Conservation (phyloP, 2,113 vertebrate species). For the Colossoma macropomum region DNA sequence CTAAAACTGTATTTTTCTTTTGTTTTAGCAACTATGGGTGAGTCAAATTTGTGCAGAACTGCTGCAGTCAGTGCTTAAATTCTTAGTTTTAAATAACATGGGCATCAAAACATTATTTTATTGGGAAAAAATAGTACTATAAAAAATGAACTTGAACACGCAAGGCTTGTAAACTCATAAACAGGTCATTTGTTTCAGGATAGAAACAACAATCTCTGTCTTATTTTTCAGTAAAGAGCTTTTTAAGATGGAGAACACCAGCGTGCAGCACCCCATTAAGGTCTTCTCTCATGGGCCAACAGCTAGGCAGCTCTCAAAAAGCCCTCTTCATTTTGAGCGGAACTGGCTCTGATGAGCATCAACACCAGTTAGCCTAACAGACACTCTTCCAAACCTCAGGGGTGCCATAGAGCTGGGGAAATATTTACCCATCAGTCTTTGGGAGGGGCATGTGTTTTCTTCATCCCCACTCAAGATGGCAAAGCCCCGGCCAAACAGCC, state of each 20-base stretch:
- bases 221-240: too few species aligned
- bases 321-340: slow-evolving; percentile 62
- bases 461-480: slow-evolving; percentile 47
- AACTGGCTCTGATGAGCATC: slow-evolving; percentile 71
- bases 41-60: too few species aligned
- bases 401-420: slow-evolving; percentile 60
- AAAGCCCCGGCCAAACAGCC: slow-evolving; percentile 55
- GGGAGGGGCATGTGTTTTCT: slow-evolving; percentile 58
- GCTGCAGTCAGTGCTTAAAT: too few species aligned
- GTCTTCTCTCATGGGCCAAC: slow-evolving; percentile 52
- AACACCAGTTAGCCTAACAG: slow-evolving; percentile 73
- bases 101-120: too few species aligned
- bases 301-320: slow-evolving; percentile 52
- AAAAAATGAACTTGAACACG: too few species aligned
- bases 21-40: too few species aligned
- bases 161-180: too few species aligned
- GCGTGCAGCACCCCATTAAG: slow-evolving; percentile 24
- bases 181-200: too few species aligned
- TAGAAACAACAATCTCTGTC: too few species aligned
- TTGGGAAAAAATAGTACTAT: too few species aligned
- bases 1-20: too few species aligned
- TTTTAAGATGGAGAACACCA: not conserved
- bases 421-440: slow-evolving; percentile 73
- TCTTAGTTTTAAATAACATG: too few species aligned
- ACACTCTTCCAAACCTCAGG: slow-evolving; percentile 70